These are phyloP conservation scores for Paradisaea rubra DNA, from an alignment of 2,113 vertebrate genomes.

Conservation along the genomic window DNA sequence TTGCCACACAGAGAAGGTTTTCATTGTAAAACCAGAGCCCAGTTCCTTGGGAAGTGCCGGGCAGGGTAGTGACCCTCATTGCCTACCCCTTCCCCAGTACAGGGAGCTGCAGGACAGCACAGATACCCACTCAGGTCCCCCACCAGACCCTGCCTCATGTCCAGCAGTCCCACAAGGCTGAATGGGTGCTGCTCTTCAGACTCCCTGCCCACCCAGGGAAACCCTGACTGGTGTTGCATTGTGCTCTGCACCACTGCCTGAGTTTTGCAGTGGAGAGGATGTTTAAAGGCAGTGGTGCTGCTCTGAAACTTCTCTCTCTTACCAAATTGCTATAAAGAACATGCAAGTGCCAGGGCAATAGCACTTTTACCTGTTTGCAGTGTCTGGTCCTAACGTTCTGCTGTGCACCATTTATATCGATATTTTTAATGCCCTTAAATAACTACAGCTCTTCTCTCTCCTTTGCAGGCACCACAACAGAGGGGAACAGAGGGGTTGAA, in stretches of 20 bases:
- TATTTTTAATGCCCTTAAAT: neutral
- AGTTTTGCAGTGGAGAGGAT: neutral
- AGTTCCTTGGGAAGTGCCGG: neutral
- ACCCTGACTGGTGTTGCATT: fast-evolving
- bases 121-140: fast-evolving
- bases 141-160: neutral
- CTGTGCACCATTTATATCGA: neutral
- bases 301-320: neutral
- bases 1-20: neutral
- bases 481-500: neutral
- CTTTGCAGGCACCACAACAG: neutral
- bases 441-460: neutral
- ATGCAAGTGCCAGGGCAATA: neutral
- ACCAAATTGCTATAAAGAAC: neutral
- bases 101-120: neutral
- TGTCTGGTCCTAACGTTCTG: neutral
- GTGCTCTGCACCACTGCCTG: neutral
- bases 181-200: neutral
- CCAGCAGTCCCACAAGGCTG: neutral
- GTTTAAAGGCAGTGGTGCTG: neutral
- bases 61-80: neutral
- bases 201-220: neutral
- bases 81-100: neutral
- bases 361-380: neutral
- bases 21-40: neutral